Evolutionary conservation across 1,140 invertebrate species (phyloP), one percentile per base, ranked within the genome.

Genomic region (Pogonus chalceus): DNA sequence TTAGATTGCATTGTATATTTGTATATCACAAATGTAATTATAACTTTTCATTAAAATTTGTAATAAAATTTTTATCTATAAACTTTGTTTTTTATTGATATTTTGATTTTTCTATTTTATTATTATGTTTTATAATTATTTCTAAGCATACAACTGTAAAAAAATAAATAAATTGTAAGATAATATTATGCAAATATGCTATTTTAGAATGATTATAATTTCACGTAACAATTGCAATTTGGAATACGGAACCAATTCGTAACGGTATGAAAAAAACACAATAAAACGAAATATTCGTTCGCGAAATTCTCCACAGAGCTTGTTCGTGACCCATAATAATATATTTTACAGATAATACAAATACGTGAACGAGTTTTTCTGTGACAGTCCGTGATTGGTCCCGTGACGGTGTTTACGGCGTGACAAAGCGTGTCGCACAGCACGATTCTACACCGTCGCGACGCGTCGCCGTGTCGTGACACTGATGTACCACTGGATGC

Each of bases 401-500:
- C 37, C 37, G 37, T 43, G 37, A 43, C 37, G 37, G 18, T 43
- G 37, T 43, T 43, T 43, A 43, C 37, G 18, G 37, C 37, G 9
- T 9, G 9, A 18, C 9, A 9, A 43, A 43, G 18, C 9, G 9
- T 18, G 9, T 9, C 9, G 37, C 9, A 7, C 9, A 16, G 37
- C 37, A 43, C 37, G 37, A 10, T 18, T n/a, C n/a, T n/a, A n/a
- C n/a, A n/a, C n/a, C n/a, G n/a, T n/a, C n/a, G n/a, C n/a, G n/a
- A n/a, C n/a, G n/a, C n/a, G n/a, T n/a, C n/a, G n/a, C n/a, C n/a
- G n/a, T n/a, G n/a, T 18, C 18, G 9, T 43, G 37, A 43, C 37
- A 43, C 37, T 43, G 37, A 43, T 43, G 37, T 43, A 43, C 37
- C 37, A 16, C n/a, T n/a, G n/a, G n/a, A n/a, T n/a, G n/a, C n/a